Evolutionary conservation across 64 coral and sea anemone genomes (phyloP), one percentile per base, ranked within the genome.

Genomic region (Pocillopora damicornis): DNA sequence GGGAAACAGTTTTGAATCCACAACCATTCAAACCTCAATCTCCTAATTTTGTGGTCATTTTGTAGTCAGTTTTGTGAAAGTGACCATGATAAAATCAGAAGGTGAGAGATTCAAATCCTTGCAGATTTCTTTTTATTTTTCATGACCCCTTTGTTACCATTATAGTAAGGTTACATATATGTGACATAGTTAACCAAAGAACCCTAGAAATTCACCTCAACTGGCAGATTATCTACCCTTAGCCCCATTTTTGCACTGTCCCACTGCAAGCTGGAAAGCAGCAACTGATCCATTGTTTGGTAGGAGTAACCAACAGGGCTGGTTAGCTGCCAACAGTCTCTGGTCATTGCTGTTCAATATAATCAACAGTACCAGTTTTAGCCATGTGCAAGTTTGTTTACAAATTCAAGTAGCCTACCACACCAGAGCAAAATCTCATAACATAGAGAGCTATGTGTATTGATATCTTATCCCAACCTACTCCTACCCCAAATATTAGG

Each of bases 291-390:
- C 37, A 92, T 59, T 15, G 63, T 87, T 59, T 87, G 75, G 16
- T 80, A 68, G 79, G 59, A 87, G 69, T 92, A 92, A 9, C 90
- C 82, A 38, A 92, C 45, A 64, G 90, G 83, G 76, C 75, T 87
- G 17, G 75, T 37, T 25, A 92, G 83, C 62, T 75, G 83, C 90
- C 90, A 92, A 45, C 65, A 76, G 59, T 66, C 75, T 60, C 26
- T 78, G 16, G 74, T 80, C 23, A 87, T 60, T 8, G 81, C 89
- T 91, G n/a, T 22, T 5, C 17, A 25, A 62, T 67, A 23, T 8
- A 83, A 83, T 2, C 42, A 51, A 51, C 42, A 51, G 42, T 51
- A 51, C 3, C 42, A 4, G 7, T 7, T 51, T 51, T 51, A 51
- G 42, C 7, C 42, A 30, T 30, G 30, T 30, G 30, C 30, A 51